Conservation (phyloP, 2,797 vertebrate species). For the Muscicapa comitata region DNA sequence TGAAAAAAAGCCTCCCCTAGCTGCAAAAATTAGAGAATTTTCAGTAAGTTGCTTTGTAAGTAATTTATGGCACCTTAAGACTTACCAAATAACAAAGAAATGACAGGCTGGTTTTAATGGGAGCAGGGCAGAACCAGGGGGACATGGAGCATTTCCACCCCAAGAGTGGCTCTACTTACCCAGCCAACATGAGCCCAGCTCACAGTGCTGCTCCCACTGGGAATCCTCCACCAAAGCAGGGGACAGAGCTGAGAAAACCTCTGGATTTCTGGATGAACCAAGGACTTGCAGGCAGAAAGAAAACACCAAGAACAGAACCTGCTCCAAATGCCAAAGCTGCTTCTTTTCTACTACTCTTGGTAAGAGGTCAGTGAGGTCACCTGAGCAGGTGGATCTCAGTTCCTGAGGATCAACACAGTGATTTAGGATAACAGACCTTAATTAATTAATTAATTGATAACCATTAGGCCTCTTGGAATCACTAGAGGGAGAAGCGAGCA, state of each 20-base stretch:
- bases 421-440: neutral
- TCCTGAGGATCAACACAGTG: neutral
- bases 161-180: neutral
- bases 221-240: neutral
- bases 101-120: neutral
- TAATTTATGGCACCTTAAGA: neutral
- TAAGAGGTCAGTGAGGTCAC: neutral
- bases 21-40: neutral
- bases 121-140: neutral
- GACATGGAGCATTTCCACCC: neutral
- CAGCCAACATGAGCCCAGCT: accelerated
- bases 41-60: neutral
- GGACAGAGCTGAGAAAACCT: neutral
- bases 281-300: neutral
- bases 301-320: accelerated
- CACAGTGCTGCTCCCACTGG: neutral
- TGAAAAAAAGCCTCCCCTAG: neutral
- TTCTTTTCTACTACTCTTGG: accelerated
- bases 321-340: neutral
- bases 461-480: neutral
- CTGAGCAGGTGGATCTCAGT: neutral
- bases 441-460: neutral
- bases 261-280: neutral
- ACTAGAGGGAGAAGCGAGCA: neutral
- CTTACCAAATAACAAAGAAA: neutral